Conservation (phyloP, 2,797 vertebrate genomes). For the Vespertilio murinus region DNA sequence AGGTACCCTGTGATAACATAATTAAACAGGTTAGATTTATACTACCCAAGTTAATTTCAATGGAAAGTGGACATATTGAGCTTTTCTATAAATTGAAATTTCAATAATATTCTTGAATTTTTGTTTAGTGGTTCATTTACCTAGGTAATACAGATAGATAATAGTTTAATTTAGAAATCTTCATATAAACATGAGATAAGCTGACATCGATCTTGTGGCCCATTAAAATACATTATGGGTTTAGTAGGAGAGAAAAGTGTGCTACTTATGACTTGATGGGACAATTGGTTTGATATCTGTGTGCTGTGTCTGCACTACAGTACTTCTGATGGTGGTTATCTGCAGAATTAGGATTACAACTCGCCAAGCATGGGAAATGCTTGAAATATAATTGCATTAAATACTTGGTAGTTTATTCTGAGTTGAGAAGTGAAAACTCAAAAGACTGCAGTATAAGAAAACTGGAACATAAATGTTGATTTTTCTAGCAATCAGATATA, state of each 20-base stretch:
- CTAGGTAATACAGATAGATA: background rate
- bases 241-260: background rate
- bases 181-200: background rate
- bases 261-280: background rate
- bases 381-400: slow-evolving; percentile 1
- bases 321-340: background rate
- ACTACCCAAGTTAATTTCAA: background rate
- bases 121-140: background rate
- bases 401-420: background rate
- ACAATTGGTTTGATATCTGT: background rate
- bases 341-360: background rate
- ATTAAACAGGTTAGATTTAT: background rate
- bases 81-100: background rate
- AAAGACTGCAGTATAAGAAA: background rate
- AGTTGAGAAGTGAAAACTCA: background rate
- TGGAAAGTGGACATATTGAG: background rate
- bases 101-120: slow-evolving; percentile 1
- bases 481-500: background rate
- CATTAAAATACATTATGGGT: background rate
- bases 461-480: background rate
- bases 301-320: background rate
- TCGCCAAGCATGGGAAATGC: background rate
- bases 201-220: background rate
- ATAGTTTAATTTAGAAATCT: slow-evolving; percentile 15
- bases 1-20: background rate